These are phyloP conservation scores for Dasyprocta punctata DNA, from an alignment of 2,113 vertebrate genomes.

Conservation along the genomic window DNA sequence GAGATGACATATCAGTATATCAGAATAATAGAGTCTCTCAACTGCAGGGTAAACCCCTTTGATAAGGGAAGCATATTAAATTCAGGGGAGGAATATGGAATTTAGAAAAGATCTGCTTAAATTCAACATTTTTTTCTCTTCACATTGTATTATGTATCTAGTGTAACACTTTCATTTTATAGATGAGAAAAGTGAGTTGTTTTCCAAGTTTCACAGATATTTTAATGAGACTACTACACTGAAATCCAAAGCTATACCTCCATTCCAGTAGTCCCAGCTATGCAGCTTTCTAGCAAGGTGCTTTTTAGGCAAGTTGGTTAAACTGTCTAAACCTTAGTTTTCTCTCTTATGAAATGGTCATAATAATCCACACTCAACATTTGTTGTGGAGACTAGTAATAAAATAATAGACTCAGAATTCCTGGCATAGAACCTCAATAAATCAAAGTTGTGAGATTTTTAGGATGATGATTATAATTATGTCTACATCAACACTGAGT, in stretches of 20 bases:
- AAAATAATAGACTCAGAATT: not conserved
- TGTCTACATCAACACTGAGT: not conserved
- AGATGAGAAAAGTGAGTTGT: not conserved
- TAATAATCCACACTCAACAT: not conserved
- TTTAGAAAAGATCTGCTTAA: not conserved
- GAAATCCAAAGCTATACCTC: not conserved
- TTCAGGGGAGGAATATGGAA: not conserved
- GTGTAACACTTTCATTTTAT: conserved; percentile 15
- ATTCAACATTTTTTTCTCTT: not conserved
- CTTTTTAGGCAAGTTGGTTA: not conserved
- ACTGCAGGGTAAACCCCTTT: not conserved
- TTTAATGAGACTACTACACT: not conserved
- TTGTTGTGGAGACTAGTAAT: not conserved
- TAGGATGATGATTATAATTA: not conserved
- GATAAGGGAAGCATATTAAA: not conserved
- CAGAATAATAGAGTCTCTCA: not conserved
- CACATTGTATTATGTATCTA: not conserved
- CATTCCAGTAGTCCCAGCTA: not conserved
- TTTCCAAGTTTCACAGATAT: not conserved
- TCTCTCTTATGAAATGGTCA: not conserved
- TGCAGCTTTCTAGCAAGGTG: not conserved
- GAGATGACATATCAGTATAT: not conserved
- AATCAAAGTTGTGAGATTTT: conserved; percentile 18
- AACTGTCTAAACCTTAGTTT: not conserved
- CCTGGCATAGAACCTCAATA: not conserved